Conservation (phyloP, 2,888 invertebrate genomes). For the Andrena praecox region DNA sequence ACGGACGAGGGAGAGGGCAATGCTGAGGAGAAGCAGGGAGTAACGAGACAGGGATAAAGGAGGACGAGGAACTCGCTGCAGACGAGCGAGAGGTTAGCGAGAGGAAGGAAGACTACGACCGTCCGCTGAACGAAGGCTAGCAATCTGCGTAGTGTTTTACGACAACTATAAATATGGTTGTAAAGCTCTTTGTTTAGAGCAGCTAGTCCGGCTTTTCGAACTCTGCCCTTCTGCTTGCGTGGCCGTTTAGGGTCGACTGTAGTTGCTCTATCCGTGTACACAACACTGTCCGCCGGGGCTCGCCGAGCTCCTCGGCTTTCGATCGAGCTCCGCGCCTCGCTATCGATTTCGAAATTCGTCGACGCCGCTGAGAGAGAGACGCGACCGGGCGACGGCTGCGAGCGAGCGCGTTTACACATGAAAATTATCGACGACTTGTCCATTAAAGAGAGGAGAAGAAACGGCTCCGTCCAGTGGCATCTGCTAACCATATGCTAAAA, state of each 20-base stretch:
- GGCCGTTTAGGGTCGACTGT: slow-evolving; percentile 57
- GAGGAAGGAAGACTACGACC: slow-evolving; percentile 31
- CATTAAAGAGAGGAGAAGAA: slow-evolving; percentile 57
- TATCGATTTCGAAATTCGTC: not conserved
- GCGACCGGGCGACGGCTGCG: not conserved
- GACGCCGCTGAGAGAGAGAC: not conserved
- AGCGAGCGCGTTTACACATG: slow-evolving; percentile 54
- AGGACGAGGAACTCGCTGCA: slow-evolving; percentile 48
- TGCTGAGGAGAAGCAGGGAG: slow-evolving; percentile 59
- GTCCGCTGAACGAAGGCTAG: slow-evolving; percentile 79
- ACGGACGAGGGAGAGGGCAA: slow-evolving; percentile 36
- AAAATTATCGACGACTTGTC: slow-evolving; percentile 64
- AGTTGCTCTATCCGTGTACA: not conserved
- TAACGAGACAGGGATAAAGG: slow-evolving; percentile 57
- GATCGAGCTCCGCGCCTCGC: not conserved
- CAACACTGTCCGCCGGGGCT: not conserved
- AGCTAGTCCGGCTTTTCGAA: slow-evolving; percentile 81
- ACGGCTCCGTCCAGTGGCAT: slow-evolving; percentile 63
- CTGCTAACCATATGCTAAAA: slow-evolving; percentile 75
- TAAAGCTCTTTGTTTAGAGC: slow-evolving; percentile 84
- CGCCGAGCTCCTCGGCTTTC: not conserved
- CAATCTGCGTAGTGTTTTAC: slow-evolving; percentile 84
- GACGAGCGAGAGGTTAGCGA: slow-evolving; percentile 47
- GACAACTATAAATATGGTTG: slow-evolving; percentile 84
- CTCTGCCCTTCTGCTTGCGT: slow-evolving; percentile 63